Percentiles rank a stretch among this genome's conserved stretches.
Conservation (phyloP, 2,797 vertebrate genomes). For the Cheirogaleus major region DNA sequence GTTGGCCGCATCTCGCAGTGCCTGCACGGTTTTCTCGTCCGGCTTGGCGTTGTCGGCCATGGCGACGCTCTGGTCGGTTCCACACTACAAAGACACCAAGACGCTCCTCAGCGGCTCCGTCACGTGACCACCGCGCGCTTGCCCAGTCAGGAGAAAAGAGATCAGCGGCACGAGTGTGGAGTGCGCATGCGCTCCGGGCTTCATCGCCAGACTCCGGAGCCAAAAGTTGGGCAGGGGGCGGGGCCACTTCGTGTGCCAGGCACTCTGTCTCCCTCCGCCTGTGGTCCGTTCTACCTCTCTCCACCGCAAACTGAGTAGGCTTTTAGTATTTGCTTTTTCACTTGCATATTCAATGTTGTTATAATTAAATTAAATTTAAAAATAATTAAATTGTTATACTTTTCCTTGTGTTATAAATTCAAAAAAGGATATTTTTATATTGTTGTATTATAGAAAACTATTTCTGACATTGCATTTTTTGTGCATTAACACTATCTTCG, state of each 20-base stretch:
- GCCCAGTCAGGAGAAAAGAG: no score
- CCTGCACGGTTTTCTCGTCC: constrained; percentile 88
- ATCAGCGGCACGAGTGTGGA: no score
- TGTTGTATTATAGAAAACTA: background rate
- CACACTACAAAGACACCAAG: accelerated
- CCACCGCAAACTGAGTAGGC: accelerated
- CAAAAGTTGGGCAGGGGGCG: no score
- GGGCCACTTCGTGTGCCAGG: no score
- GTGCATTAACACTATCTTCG: background rate
- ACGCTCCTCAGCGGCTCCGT: accelerated
- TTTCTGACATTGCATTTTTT: background rate
- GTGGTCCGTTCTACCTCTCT: accelerated
- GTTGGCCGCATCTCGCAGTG: constrained; percentile 88
- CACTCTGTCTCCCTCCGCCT: background rate
- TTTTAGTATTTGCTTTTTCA: background rate
- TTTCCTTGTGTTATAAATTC: background rate
- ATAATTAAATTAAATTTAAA: background rate
- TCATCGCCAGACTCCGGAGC: no score
- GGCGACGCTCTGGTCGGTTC: accelerated
- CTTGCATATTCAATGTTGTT: background rate
- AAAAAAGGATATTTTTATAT: background rate
- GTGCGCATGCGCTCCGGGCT: no score
- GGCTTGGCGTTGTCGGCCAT: constrained; percentile 85
- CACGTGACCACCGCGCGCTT: accelerated
- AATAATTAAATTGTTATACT: background rate